A percentile compares a stretch with the other conserved stretches of the same genome.
phyloP scores from a whole-genome alignment of 2,797 vertebrate genomes.

The Crax fasciolata region DNA sequence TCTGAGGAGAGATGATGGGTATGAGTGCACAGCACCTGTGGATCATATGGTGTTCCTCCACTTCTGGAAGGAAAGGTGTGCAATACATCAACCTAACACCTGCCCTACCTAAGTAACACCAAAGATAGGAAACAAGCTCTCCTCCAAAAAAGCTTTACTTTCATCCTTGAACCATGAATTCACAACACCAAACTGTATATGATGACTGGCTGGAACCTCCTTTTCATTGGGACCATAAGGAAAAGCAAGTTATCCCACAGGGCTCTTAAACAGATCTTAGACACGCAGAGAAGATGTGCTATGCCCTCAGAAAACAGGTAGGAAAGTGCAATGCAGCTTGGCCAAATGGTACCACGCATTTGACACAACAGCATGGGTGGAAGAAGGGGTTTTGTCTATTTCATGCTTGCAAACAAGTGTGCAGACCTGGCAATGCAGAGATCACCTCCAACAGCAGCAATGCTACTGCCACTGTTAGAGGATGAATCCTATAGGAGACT shows the following conservation, averaged over 20 bases:
- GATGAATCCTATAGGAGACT: neutral
- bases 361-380: fast-evolving
- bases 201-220: neutral
- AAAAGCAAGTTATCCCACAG: neutral
- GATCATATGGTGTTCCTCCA: neutral
- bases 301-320: neutral
- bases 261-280: neutral
- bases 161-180: neutral
- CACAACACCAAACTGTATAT: fast-evolving
- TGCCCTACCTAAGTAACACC: fast-evolving
- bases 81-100: neutral
- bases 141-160: neutral
- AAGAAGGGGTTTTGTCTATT: neutral
- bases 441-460: neutral
- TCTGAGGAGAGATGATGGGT: neutral
- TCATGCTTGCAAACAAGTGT: fast-evolving
- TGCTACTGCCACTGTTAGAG: neutral
- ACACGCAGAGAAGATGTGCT: fast-evolving
- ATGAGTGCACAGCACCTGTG: neutral
- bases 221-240: neutral
- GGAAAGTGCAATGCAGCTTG: fast-evolving
- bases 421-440: neutral
- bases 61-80: fast-evolving
- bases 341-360: fast-evolving
- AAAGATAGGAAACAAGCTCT: neutral